A percentile compares a stretch with the other conserved stretches of the same genome.
Evolutionary conservation across 2,113 vertebrate genomes (phyloP).

Genomic region (Herpetotheres cachinnans): DNA sequence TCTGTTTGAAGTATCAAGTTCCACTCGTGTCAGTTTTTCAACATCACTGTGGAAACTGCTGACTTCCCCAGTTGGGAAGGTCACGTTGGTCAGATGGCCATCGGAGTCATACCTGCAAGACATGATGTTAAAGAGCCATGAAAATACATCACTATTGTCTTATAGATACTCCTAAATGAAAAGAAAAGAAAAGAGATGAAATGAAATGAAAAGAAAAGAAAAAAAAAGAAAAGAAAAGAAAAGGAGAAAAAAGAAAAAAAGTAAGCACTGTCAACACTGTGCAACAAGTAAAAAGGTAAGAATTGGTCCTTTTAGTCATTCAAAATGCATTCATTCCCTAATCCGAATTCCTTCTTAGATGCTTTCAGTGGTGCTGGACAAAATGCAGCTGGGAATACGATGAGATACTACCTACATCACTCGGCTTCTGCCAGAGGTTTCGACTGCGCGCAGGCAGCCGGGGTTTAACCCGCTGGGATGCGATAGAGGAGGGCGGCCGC

Average conservation of each 20-base stretch:
- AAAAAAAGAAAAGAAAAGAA: no score
- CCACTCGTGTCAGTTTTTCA: slow-evolving; percentile 88
- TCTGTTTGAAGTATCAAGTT: slow-evolving; percentile 86
- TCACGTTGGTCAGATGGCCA: slow-evolving; percentile 91
- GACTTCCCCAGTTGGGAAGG: slow-evolving; percentile 92
- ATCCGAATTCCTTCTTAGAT: background rate
- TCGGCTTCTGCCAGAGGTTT: background rate
- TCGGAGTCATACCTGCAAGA: slow-evolving; percentile 86
- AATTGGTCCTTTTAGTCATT: background rate
- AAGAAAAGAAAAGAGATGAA: no score
- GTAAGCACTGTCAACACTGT: slow-evolving; percentile 1
- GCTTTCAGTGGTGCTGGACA: background rate
- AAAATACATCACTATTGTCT: background rate
- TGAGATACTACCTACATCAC: background rate
- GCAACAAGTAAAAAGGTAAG: background rate
- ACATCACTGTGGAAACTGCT: slow-evolving; percentile 90
- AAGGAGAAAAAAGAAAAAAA: background rate
- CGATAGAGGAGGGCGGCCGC: background rate
- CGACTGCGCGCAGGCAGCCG: background rate
- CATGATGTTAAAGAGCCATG: background rate
- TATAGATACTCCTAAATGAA: background rate
- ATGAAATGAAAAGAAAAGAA: no score
- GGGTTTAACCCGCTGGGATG: background rate
- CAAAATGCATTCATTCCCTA: background rate
- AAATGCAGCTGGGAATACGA: background rate